Evolutionary conservation across 2,888 invertebrate genomes (phyloP).

Genomic region (Catocala fraxini): DNA sequence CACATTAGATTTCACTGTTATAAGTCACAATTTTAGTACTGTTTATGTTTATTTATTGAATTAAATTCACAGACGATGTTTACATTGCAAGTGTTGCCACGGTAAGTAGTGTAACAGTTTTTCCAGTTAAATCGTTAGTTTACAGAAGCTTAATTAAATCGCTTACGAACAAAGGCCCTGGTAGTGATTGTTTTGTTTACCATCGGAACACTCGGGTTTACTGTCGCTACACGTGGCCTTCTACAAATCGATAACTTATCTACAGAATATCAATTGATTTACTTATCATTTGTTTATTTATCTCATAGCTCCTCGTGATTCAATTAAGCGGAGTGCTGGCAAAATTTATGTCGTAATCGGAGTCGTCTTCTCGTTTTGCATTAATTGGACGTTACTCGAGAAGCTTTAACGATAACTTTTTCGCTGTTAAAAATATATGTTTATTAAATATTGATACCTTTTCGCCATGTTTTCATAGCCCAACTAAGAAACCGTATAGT

Average conservation of each 20-base stretch:
- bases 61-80: no score
- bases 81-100: no score
- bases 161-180: no score
- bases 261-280: slow-evolving; percentile 43
- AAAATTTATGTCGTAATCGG: slow-evolving; percentile 72
- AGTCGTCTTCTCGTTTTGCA: slow-evolving; percentile 69
- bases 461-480: slow-evolving; percentile 11
- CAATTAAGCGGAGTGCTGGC: slow-evolving; percentile 66
- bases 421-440: slow-evolving; percentile 55
- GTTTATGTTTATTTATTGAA: no score
- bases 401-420: slow-evolving; percentile 67
- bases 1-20: no score
- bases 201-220: no score
- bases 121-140: no score
- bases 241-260: slow-evolving; percentile 22
- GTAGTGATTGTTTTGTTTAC: no score
- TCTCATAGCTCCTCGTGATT: slow-evolving; percentile 60
- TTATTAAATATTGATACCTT: slow-evolving; percentile 42
- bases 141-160: no score
- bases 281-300: slow-evolving; percentile 55
- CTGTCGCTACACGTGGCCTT: no score
- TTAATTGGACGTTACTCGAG: slow-evolving; percentile 71
- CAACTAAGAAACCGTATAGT: slow-evolving; percentile 7
- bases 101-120: no score
- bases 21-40: no score